Evolutionary conservation across 1,140 invertebrate species (phyloP).

Genomic region (Scaptomyza graminum): DNA sequence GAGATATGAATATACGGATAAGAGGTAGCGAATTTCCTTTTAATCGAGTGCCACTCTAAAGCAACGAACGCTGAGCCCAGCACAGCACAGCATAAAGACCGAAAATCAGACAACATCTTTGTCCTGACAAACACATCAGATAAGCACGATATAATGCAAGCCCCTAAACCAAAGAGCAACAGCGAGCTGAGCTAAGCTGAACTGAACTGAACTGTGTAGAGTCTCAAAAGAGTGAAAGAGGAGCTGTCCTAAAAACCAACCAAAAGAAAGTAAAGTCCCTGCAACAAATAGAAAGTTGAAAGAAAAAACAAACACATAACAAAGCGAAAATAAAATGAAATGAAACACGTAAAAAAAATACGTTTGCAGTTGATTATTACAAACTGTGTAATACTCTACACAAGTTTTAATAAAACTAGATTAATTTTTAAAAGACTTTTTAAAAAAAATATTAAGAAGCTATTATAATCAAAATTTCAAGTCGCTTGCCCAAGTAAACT

Average conservation of each 20-base stretch:
- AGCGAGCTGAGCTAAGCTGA: not conserved
- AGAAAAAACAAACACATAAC: not conserved
- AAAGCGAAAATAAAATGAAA: constrained; percentile 58
- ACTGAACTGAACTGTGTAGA: not conserved
- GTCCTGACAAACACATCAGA: constrained; percentile 64
- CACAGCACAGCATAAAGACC: constrained; percentile 60
- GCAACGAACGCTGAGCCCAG: not conserved
- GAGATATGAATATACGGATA: not conserved
- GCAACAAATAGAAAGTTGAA: constrained; percentile 39
- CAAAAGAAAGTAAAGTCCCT: constrained; percentile 54
- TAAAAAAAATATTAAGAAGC: too few species aligned
- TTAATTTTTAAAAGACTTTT: too few species aligned
- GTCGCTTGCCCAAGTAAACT: too few species aligned
- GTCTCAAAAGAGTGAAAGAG: constrained; percentile 4
- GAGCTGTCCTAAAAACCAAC: constrained; percentile 51
- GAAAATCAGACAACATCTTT: constrained; percentile 79
- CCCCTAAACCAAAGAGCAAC: constrained; percentile 3
- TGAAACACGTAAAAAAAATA: not conserved
- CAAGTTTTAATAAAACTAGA: not conserved
- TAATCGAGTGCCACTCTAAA: constrained; percentile 47
- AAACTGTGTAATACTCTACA: not conserved
- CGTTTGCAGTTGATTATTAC: not conserved
- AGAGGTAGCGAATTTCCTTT: not conserved
- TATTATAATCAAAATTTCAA: too few species aligned
- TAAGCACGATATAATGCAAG: constrained; percentile 72